Evolutionary conservation across 2,888 invertebrate genomes (phyloP), one percentile per base, ranked within the genome.

Genomic region (Vesta saturnalis): DNA sequence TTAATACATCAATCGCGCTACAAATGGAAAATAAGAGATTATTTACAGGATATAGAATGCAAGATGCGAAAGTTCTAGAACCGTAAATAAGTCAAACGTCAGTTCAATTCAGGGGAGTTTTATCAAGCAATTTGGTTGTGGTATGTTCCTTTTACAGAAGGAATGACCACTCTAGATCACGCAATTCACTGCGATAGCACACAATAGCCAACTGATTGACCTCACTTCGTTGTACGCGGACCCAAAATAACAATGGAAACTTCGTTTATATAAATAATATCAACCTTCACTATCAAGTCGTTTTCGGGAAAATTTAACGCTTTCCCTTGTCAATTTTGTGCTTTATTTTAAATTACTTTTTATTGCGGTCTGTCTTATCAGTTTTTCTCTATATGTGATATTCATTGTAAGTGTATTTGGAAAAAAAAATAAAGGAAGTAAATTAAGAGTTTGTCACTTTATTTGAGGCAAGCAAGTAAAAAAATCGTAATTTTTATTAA

Each of bases 1-100:
- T n/a, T n/a, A n/a, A n/a, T n/a, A n/a, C n/a, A n/a, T n/a, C n/a
- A n/a, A n/a, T n/a, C n/a, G n/a, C n/a, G n/a, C n/a, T n/a, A n/a
- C n/a, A 23, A 23, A 23, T 23, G 4, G 3, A 23, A 8, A 23
- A 39, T 39, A 39, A 39, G n/a, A 39, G n/a, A 49, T 49, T 49
- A 16, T 18, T 49, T 18, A 52, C 12, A 52, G 22, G 47, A 43
- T 61, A 67, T 67, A 62, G 62, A 69, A 69, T 67, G 64, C 57
- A 65, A 54, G 58, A 69, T 46, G 58, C 62, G 64, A 64, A 65
- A 69, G 54, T 23, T 52, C 22, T 39, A 43, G 43, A 23, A 35
- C 64, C 69, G 57, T 70, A 67, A 67, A 75, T 75, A 75, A 73
- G 70, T 76, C 76, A 76, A 75, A 39, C 73, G 76, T 75, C 75